Evolutionary conservation across 2,113 vertebrate species (phyloP), one percentile per base, ranked within the genome.

Genomic region (Phaethon lepturus): DNA sequence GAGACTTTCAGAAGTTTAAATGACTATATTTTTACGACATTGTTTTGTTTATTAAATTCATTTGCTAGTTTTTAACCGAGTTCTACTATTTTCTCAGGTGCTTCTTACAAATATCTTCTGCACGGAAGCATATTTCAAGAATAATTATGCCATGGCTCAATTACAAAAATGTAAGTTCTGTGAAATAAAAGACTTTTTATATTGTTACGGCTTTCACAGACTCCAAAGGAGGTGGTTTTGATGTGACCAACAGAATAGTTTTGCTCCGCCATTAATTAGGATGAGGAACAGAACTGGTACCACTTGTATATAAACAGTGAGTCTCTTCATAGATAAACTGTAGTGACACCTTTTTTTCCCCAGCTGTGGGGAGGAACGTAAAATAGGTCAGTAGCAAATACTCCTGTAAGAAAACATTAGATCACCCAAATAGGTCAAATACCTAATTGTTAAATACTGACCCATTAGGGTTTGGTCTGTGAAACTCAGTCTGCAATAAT

Each of bases 91-190:
- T 84, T 79, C 68, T 25, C 96, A 99, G 99, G 98, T 99, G 93
- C 98, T 99, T 55, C 98, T 99, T 71, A 97, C 99, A 38, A 99
- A 98, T 96, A 99, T 98, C 19, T 99, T 99, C 98, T 99, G 99
- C 95, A 91, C 62, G 1, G 98, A 99, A 13, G 98, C 98, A 1
- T 98, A 97, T 95, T 98, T 98, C 97, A 98, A 98, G 98, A 99
- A 99, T 93, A 99, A 99, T 97, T 99, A 98, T 86, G 67, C 96
- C 93, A 94, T 99, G 96, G 60, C 97, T 95, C 98, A 99, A 91
- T 97, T 99, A 94, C 95, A 98, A 91, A 99, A 99, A 96, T 81
- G 99, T 99, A 97, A 99, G 99, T 98, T 17, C 28, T 49, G 1
- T 52, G 22, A 56, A 74, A 26, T 7, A 38, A 24, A 71, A 40